Evolutionary conservation across 2,113 vertebrate genomes (phyloP).

Genomic region (Mobula birostris): DNA sequence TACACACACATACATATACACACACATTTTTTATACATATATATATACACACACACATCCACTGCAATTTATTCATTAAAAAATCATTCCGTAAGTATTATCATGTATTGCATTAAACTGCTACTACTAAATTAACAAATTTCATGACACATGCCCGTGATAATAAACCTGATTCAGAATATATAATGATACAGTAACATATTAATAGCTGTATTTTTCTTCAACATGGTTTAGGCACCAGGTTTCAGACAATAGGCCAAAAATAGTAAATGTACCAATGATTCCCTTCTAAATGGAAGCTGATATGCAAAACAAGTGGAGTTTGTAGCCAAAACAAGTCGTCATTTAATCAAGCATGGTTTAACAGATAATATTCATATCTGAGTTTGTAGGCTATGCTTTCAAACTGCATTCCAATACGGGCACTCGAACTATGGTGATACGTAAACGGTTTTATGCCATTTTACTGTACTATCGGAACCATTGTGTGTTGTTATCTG

Average conservation of each 20-base stretch:
- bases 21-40: too few relatives aligned
- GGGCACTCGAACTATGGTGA: not conserved
- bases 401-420: not conserved
- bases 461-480: not conserved
- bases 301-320: not conserved
- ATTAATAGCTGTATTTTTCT: too few relatives aligned
- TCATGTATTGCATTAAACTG: too few relatives aligned
- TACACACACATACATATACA: too few relatives aligned
- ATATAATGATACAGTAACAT: not conserved
- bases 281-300: not conserved
- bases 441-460: not conserved
- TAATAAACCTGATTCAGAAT: not conserved
- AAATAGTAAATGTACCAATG: not conserved
- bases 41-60: too few relatives aligned
- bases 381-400: not conserved
- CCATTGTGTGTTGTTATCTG: not conserved
- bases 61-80: too few relatives aligned
- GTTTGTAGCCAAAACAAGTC: too few relatives aligned
- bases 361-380: not conserved
- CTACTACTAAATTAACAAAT: too few relatives aligned
- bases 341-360: not conserved
- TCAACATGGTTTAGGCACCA: not conserved
- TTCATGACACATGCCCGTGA: too few relatives aligned
- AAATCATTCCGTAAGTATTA: too few relatives aligned
- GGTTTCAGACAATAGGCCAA: not conserved